Evolutionary conservation across 1,140 invertebrate species (phyloP), one percentile per base, ranked within the genome.

Genomic region (Cydia pomonella): DNA sequence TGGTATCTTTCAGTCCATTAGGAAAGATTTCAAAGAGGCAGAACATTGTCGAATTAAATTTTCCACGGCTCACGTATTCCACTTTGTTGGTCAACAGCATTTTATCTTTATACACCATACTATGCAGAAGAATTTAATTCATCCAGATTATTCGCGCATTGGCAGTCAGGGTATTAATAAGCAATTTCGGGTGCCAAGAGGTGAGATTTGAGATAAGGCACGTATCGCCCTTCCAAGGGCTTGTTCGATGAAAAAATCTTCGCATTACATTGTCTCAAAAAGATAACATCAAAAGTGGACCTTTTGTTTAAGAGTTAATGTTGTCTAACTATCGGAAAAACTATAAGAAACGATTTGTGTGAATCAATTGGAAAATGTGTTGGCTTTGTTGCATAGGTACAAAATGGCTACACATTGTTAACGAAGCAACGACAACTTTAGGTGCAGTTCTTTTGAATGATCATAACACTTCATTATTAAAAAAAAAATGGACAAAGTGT

Each of bases 141-240:
- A 21, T 23, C 7, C 53, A 18, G 53, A 18, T 59, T 59, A 59
- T 59, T 23, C 53, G 53, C 18, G 23, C 53, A 59, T 59, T 59
- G 21, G 53, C 53, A 59, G 53, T 59, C 53, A 18, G 7, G 64
- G 63, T 76, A 80, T 77, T 80, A 81, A 83, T 79, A 83, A 84
- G 79, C 81, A 80, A 84, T 81, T 84, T 81, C 71, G 77, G 78
- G 73, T 53, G 72, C n/a, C 18, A 73, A 53, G 72, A 53, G 73
- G 71, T 62, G 75, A 77, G 79, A 84, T 80, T 47, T 10, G 25
- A 77, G 81, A 82, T 82, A 84, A 79, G 73, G 66, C 81, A 80
- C 81, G 81, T 76, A 76, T 33, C 13, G 27, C 38, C 23, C 7
- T 29, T 44, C 27, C 23, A 38, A 59, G 38, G 16, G 66, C 64